Percentiles rank a stretch among this genome's conserved stretches.
These are phyloP conservation scores for Streptopelia turtur DNA, from an alignment of 2,797 vertebrate species.

Conservation along the genomic window DNA sequence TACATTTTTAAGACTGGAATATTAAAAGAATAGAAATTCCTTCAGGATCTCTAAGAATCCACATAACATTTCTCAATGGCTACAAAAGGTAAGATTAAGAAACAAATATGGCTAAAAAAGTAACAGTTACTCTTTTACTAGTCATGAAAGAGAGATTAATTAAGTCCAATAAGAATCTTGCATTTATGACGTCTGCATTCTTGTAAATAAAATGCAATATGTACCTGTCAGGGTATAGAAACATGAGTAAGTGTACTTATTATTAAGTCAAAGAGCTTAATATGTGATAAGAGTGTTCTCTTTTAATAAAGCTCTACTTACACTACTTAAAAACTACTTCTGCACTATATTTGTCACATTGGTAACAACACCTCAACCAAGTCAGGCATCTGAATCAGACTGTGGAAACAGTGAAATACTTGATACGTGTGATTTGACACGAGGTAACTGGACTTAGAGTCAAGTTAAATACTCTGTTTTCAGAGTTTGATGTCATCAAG, in stretches of 20 bases:
- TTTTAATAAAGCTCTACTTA: background rate
- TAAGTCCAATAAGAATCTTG: background rate
- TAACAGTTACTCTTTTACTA: background rate
- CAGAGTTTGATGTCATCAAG: background rate
- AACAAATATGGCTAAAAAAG: background rate
- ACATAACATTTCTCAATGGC: background rate
- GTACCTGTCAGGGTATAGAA: background rate
- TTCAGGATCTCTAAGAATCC: background rate
- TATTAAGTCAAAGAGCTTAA: background rate
- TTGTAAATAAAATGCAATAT: background rate
- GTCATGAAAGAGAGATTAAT: background rate
- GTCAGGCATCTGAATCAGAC: background rate
- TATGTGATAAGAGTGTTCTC: constrained; percentile 36
- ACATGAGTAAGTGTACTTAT: background rate
- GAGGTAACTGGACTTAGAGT: background rate
- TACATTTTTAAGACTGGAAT: background rate
- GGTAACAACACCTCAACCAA: background rate
- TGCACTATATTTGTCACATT: background rate
- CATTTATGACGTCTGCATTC: background rate
- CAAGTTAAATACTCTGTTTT: background rate
- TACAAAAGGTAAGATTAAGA: background rate
- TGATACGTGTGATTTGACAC: background rate
- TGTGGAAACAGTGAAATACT: background rate
- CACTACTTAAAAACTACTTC: background rate
- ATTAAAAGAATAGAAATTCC: background rate